Percentiles rank a stretch among this genome's conserved stretches.
Conservation (phyloP, 2,888 invertebrate species). For the Branchellion lobata region DNA sequence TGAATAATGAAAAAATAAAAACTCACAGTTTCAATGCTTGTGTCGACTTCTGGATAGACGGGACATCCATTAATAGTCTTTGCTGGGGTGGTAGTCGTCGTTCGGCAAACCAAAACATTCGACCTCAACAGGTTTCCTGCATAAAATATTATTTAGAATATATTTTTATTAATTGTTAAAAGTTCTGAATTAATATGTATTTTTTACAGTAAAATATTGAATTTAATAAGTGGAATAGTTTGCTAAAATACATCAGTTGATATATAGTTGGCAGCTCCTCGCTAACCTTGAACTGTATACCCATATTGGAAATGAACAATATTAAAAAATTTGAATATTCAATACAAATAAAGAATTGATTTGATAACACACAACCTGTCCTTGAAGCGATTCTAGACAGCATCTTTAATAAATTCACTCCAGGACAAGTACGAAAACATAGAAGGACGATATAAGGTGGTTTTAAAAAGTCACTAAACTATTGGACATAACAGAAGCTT, state of each 20-base stretch:
- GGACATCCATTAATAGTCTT: conserved; percentile 8
- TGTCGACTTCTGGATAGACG: conserved; percentile 9
- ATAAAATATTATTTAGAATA: too few species aligned
- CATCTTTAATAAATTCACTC: neutral
- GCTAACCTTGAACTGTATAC: conserved; percentile 2
- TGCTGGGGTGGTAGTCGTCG: neutral
- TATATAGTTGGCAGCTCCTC: neutral
- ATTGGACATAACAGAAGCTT: too few species aligned
- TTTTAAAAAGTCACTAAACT: neutral
- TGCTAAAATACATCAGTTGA: neutral
- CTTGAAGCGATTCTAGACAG: neutral
- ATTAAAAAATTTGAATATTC: neutral
- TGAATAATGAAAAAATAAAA: neutral
- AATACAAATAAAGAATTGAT: neutral
- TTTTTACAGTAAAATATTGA: neutral
- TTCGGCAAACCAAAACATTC: neutral
- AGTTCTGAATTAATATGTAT: neutral
- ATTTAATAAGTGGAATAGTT: neutral
- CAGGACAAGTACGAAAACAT: conserved; percentile 16
- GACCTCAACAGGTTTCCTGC: neutral
- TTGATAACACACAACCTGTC: neutral
- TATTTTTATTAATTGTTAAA: too few species aligned
- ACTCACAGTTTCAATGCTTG: conserved; percentile 1
- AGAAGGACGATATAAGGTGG: neutral
- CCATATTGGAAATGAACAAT: neutral